Base-by-base conservation (phyloP, 2,888 invertebrate genomes). In the Macrosoma leucophasiata region DNA sequence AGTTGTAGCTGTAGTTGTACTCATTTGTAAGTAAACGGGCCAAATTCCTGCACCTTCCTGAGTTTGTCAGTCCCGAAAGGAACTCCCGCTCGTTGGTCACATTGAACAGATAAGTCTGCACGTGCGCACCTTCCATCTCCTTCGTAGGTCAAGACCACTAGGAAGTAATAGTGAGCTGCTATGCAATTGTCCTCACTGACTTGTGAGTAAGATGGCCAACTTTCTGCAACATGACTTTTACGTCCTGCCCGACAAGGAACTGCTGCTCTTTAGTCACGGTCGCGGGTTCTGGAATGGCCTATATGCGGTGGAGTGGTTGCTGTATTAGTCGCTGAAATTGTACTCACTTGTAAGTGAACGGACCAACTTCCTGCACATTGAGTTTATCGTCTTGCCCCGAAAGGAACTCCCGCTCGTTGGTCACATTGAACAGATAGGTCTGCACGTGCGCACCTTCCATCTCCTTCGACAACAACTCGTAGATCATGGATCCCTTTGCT, bases 1-100 rank as follows among this genome's bases (percentile, higher is more conserved):
- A n/a, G n/a, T n/a, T n/a, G n/a, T n/a, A 26, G 14, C 10, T 10
- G 5, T 12, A 26, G 31, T 17, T 15, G 23, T 15, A 61, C 88
- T 86, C 71, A 94, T 94, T 89, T 89, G 73, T 94, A 96, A 10
- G 91, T 89, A 57, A 92, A 94, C 0, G 95, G 95, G 0, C 95
- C 95, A 11, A 93, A 66, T 77, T 95, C 90, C 29, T 88, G 59
- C 2, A 95, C 48, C 46, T 86, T n/a, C n/a, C n/a, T 88, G 23
- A 95, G 68, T 48, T 91, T 93, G 32, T 76, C 64, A 41, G 65
- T 0, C 92, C 91, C 1, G 73, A 71, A 17, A 90, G 62, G 68
- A 93, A 94, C 25, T 85, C 86, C 6, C 89, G 87, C 2, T 86
- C 68, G 62, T 95, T 95, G n/a, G 94, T 94, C 29, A 94, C 86